Evolutionary conservation across 2,888 invertebrate species (phyloP), one percentile per base, ranked within the genome.

Genomic region (Prosopocoilus inquinatus): DNA sequence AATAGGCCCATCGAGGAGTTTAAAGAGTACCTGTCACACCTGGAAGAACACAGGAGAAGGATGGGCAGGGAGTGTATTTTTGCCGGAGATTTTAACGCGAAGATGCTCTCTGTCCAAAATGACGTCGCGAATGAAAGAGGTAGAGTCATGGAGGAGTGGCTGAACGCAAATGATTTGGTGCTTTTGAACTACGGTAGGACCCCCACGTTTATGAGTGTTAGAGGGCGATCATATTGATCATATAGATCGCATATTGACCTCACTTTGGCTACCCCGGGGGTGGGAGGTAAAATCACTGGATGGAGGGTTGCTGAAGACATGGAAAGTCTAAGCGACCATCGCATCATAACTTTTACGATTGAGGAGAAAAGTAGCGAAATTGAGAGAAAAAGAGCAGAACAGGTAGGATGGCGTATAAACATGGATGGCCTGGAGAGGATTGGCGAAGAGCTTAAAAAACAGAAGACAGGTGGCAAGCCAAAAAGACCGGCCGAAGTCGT

Each of bases 1-100:
- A 60, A 60, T 32, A 44, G 38, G 39, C 4, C 5, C 9, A 45
- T 5, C 11, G 47, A 53, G 33, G 56, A 60, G 1, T 60, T 60
- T 20, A 53, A 53, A 35, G 46, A 32, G n/a, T n/a, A n/a, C n/a
- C n/a, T 9, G 45, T 50, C n/a, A 28, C 56, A 15, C 11, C 41
- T 60, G 13, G 45, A 53, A 16, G 45, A 11, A 11, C 41, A 59
- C 43, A 45, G 59, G 9, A 49, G 47, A 9, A n/a, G 9, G 8
- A 3, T 1, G 9, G 7, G 2, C 47, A 43, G 9, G 43, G 55
- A n/a, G n/a, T n/a, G n/a, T n/a, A n/a, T n/a, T n/a, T n/a, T n/a
- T n/a, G n/a, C n/a, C n/a, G n/a, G n/a, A n/a, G n/a, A n/a, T n/a
- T 36, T 58, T 8, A 58, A 58, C 38, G 58, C 56, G 9, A 58